Conservation (phyloP, 2,888 invertebrate genomes). For the Rhagonycha fulva region DNA sequence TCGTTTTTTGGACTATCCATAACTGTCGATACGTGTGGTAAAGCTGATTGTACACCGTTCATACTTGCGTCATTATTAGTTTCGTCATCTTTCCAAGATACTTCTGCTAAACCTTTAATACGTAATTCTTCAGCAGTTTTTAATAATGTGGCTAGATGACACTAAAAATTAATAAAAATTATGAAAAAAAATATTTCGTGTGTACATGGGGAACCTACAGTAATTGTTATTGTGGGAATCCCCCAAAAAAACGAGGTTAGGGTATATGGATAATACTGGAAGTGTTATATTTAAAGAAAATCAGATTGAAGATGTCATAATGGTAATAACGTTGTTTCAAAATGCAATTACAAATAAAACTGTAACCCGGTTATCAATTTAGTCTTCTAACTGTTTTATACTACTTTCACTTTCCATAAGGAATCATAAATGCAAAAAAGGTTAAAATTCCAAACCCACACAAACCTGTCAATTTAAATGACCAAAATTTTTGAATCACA, state of each 20-base stretch:
- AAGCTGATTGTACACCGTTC: constrained; percentile 46
- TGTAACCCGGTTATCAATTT: not conserved
- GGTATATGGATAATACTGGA: too few species aligned
- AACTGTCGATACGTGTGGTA: constrained; percentile 54
- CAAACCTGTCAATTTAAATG: not conserved
- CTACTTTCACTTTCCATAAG: not conserved
- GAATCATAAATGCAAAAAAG: not conserved
- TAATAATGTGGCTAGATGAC: constrained; percentile 81
- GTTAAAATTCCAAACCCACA: not conserved
- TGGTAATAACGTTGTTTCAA: not conserved
- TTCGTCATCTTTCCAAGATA: constrained; percentile 78
- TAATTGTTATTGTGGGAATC: not conserved
- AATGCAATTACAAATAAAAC: not conserved
- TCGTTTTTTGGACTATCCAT: constrained; percentile 50
- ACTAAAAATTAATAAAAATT: constrained; percentile 62
- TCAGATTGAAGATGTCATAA: not conserved
- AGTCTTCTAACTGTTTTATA: not conserved
- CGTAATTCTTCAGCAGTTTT: constrained; percentile 91
- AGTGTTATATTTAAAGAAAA: not conserved
- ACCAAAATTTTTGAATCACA: not conserved
- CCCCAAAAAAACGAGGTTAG: not conserved
- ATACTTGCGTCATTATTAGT: constrained; percentile 44
- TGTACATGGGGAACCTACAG: not conserved
- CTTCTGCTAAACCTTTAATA: constrained; percentile 90
- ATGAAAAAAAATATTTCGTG: not conserved